Base-by-base conservation (phyloP, 2,113 vertebrate species). In the Callorhinus ursinus region DNA sequence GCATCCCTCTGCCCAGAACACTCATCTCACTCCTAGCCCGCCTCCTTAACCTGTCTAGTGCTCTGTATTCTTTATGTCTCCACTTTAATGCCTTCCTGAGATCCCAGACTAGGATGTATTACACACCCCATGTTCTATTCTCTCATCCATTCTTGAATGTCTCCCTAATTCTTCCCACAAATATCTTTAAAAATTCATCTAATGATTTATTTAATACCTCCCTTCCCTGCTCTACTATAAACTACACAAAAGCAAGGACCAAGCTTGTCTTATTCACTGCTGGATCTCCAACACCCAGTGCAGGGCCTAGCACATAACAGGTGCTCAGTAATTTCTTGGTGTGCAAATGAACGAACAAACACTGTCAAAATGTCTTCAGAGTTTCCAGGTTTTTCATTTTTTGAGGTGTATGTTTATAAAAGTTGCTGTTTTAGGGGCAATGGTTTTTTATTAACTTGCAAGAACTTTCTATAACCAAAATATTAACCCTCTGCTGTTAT, bases 71-170 rank as follows among this genome's bases (percentile, higher is more conserved):
- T 89, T 74, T 31, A 36, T 2, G 5, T 15, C 15, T 79, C 19
- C 19, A 18, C 26, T 49, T 31, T 13, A 26, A n/a, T 7, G 13
- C 55, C 59, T 31, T 94, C 46, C 90, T 8, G 39, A 69, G 67
- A 51, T 7, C 10, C 53, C 72, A 42, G 39, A 49, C 42, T 0
- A 21, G 36, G 33, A 63, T 6, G 1, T 8, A 21, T 10, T 12
- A 2, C 1, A 15, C 2, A 4, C 26, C 9, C 12, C 16, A 7
- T 0, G 15, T 36, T 63, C 65, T 28, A 1, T 1, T 53, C 28
- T 31, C 19, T 33, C 15, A 1, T 59, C 49, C 26, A 7, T 11
- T 28, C 55, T 36, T 4, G 14, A 39, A n/a, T 28, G 36, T 22
- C 31, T 57, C 49, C 59, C 42, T 8, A 14, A 16, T 28, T 63